Conservation (phyloP, 2,113 vertebrate genomes). For the Mastomys coucha region DNA sequence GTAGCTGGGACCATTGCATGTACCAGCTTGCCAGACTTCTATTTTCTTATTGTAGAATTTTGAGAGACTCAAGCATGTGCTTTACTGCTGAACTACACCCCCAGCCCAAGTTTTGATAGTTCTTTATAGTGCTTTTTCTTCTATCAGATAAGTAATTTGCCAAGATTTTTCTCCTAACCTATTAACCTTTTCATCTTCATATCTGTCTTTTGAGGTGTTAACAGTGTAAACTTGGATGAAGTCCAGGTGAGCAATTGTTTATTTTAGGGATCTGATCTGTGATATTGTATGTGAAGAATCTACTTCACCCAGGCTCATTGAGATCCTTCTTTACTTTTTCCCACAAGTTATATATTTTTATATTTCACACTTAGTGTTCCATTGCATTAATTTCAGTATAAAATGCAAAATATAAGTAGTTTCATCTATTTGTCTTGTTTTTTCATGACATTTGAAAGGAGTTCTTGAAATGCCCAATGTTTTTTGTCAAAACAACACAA, state of each 20-base stretch:
- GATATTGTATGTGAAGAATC: neutral
- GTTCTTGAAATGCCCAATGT: conserved; percentile 23
- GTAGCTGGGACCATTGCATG: neutral
- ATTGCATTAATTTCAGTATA: conserved; percentile 20
- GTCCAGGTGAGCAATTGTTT: neutral
- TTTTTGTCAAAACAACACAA: neutral
- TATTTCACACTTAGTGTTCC: conserved; percentile 33
- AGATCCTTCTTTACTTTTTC: neutral
- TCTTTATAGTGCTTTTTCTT: conserved; percentile 24
- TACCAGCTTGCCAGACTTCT: neutral
- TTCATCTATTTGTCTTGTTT: conserved; percentile 39
- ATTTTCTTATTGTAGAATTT: neutral
- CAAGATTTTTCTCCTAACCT: conserved; percentile 40
- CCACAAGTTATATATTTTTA: neutral
- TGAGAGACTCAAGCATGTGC: neutral
- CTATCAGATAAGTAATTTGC: conserved; percentile 35
- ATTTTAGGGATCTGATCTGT: neutral
- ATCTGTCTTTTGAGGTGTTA: conserved; percentile 35
- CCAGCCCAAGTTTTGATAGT: conserved; percentile 14
- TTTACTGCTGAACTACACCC: neutral
- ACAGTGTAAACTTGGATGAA: conserved; percentile 53
- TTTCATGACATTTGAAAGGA: conserved; percentile 39
- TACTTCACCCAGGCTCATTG: neutral
- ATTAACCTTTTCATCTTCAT: conserved; percentile 40
- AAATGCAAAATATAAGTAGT: neutral